Evolutionary conservation across 2,888 invertebrate genomes (phyloP).

Genomic region (Drosophila recens): DNA sequence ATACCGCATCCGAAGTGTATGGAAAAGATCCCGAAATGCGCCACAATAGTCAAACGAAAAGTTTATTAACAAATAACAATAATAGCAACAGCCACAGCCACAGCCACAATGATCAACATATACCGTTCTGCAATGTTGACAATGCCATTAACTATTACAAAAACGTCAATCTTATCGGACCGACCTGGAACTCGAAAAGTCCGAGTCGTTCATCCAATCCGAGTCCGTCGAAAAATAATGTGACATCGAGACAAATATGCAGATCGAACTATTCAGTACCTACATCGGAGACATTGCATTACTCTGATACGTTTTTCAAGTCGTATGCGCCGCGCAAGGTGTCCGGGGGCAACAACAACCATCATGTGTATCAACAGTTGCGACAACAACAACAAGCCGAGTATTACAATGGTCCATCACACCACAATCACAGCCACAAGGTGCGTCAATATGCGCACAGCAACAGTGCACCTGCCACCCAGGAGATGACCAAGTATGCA

Average conservation of each 20-base stretch:
- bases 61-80: conserved; percentile 37
- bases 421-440: conserved; percentile 9
- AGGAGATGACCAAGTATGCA: conserved; percentile 29
- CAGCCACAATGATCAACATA: conserved; percentile 28
- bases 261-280: conserved; percentile 46
- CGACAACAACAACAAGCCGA: conserved; percentile 33
- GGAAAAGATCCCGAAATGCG: conserved; percentile 48
- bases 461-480: conserved; percentile 26
- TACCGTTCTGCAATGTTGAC: conserved; percentile 55
- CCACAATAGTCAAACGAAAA: conserved; percentile 48
- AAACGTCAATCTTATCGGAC: conserved; percentile 29
- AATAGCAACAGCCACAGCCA: conserved; percentile 22
- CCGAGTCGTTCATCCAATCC: conserved; percentile 47
- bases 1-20: conserved; percentile 49
- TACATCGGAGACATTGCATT: conserved; percentile 47
- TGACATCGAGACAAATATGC: conserved; percentile 22
- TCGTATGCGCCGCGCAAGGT: conserved; percentile 32
- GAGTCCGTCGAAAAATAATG: conserved; percentile 52
- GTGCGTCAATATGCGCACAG: conserved; percentile 39
- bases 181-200: conserved; percentile 49
- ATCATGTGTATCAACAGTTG: conserved; percentile 47
- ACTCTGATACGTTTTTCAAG: conserved; percentile 33
- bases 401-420: conserved; percentile 35
- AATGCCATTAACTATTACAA: conserved; percentile 68
- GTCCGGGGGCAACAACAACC: conserved; percentile 41